Evolutionary conservation across 2,888 invertebrate species (phyloP).

Genomic region (Heliothis peltigera): DNA sequence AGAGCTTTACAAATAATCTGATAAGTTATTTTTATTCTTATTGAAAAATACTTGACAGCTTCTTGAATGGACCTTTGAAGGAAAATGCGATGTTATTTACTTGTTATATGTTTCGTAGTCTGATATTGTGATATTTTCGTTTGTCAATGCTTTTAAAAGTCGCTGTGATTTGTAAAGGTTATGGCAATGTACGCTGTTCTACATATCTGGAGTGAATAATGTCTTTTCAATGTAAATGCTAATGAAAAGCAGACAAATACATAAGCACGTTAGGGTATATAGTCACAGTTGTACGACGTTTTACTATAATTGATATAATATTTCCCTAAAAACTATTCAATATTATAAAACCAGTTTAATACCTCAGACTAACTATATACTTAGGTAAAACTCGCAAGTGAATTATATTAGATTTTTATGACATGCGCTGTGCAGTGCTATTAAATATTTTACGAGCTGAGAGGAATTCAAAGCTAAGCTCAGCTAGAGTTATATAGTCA

Average conservation of each 20-base stretch:
- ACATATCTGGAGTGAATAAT: not conserved
- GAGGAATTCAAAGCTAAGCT: not conserved
- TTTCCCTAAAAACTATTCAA: not conserved
- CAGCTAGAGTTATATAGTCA: too few relatives aligned
- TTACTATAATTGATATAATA: too few relatives aligned
- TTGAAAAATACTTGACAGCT: conserved; percentile 19
- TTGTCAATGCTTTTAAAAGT: conserved; percentile 23
- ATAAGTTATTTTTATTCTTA: conserved; percentile 5
- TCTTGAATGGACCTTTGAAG: not conserved
- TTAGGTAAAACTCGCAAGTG: not conserved
- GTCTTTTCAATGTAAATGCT: not conserved
- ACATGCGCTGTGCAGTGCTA: too few relatives aligned
- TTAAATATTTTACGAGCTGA: too few relatives aligned
- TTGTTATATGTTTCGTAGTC: not conserved
- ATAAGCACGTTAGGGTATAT: too few relatives aligned
- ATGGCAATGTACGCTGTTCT: not conserved
- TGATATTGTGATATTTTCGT: conserved; percentile 26
- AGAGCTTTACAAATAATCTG: not conserved
- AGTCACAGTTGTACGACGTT: too few relatives aligned
- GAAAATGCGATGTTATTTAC: conserved; percentile 6
- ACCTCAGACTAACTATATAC: not conserved
- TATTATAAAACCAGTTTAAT: too few relatives aligned
- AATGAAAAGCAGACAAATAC: too few relatives aligned
- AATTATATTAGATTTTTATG: not conserved
- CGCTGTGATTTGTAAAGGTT: conserved; percentile 35